Evolutionary conservation across 1,140 invertebrate genomes (phyloP), one percentile per base, ranked within the genome.

Genomic region (Euglossa dilemma): DNA sequence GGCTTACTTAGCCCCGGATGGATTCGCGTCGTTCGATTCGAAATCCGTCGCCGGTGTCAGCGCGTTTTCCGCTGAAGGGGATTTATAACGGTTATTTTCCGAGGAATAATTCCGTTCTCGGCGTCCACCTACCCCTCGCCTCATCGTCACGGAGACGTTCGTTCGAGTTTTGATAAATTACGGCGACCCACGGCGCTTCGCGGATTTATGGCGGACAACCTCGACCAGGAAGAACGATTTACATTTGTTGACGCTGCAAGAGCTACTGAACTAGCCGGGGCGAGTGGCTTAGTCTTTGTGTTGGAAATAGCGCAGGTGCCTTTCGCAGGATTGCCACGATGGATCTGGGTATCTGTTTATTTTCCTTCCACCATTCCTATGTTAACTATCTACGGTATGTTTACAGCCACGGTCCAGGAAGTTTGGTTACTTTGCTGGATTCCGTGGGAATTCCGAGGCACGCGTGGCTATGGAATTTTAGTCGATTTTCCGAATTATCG

Each of bases 11-110:
- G 61, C 83, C 50, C 57, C 59, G 57, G 36, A 84, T 85, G 85
- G 89, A 91, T 90, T 87, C 83, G 92, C 83, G 92, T 92, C 88
- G 87, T 90, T 91, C 88, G 89, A 90, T 92, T 71, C 76, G 87
- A 64, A 74, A 86, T 57, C 36, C 57, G 71, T 61, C n/a, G 75
- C 36, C 36, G n/a, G 66, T 57, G 67, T 87, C 81, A 80, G 64
- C 81, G 43, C 56, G n/a, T 87, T 87, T 87, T 73, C 79, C 63
- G 23, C 47, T 9, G 57, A n/a, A 25, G 64, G 23, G 79, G 66
- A 80, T 80, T 64, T 72, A 73, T 74, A 80, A 80, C 77, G 45
- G 77, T 80, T 80, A 80, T 73, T 70, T 61, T 80, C 47, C 69
- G 57, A 56, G 57, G 69, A 73, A 80, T 80, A 80, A 73, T 80